Evolutionary conservation across 1,140 invertebrate species (phyloP).

Genomic region (Meteorus sp.): DNA sequence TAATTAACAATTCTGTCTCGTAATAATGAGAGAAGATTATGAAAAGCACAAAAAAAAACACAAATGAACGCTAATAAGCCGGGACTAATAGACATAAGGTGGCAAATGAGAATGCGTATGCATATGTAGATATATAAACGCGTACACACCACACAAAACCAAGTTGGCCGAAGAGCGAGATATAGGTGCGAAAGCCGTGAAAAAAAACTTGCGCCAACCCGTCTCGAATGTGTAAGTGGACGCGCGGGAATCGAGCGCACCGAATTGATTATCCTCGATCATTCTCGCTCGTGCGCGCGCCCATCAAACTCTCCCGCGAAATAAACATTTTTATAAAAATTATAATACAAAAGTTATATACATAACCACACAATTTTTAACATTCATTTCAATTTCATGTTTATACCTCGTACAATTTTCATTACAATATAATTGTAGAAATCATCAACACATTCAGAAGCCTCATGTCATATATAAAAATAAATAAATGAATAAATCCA

Average conservation of each 20-base stretch:
- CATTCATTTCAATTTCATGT: too few relatives aligned
- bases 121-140: too few relatives aligned
- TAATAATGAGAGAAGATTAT: neutral
- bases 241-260: slow-evolving; percentile 40
- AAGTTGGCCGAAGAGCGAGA: too few relatives aligned
- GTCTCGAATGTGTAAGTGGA: slow-evolving; percentile 48
- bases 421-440: neutral
- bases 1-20: neutral
- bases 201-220: slow-evolving; percentile 42
- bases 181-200: slow-evolving; percentile 31
- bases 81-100: slow-evolving; percentile 31
- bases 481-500: too few relatives aligned
- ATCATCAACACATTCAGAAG: neutral
- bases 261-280: slow-evolving; percentile 43
- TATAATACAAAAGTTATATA: neutral
- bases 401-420: too few relatives aligned
- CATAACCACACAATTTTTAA: too few relatives aligned
- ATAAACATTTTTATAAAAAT: neutral
- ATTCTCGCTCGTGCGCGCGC: slow-evolving; percentile 24
- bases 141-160: slow-evolving; percentile 16
- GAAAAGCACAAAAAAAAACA: slow-evolving; percentile 8
- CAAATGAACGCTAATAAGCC: slow-evolving; percentile 38
- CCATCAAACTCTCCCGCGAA: neutral
- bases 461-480: neutral
- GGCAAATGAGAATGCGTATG: too few relatives aligned